Evolutionary conservation across 2,113 vertebrate genomes (phyloP).

Genomic region (Podilymbus podiceps): DNA sequence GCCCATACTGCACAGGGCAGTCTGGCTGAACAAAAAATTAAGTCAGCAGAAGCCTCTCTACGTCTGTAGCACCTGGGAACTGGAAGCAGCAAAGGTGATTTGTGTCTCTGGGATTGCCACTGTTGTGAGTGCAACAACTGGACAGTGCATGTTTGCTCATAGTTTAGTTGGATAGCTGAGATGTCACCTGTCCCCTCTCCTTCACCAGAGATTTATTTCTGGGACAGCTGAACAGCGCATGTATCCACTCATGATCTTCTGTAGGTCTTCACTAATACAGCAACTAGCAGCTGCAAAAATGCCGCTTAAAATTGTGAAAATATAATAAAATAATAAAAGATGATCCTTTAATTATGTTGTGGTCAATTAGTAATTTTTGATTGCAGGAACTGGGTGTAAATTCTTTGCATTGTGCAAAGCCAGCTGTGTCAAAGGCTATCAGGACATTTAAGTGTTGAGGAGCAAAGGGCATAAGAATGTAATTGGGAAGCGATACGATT

Average conservation of each 20-base stretch:
- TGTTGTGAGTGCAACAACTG: not conserved
- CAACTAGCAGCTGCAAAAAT: not conserved
- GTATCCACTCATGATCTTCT: not conserved
- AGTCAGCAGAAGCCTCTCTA: not conserved
- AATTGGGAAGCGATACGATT: not conserved
- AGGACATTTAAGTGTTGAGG: not conserved
- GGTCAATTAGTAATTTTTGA: not conserved
- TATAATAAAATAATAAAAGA: not conserved
- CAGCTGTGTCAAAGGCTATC: not conserved
- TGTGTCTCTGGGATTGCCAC: not conserved
- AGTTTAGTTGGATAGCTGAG: not conserved
- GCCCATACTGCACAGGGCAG: not conserved
- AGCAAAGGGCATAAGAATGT: not conserved
- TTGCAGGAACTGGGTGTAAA: not conserved
- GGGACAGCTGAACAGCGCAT: not conserved
- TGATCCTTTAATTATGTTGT: not conserved
- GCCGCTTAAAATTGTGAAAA: not conserved
- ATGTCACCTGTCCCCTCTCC: rapidly evolving
- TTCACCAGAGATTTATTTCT: not conserved
- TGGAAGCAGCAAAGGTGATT: not conserved
- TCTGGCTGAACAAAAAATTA: not conserved
- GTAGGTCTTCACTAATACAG: not conserved
- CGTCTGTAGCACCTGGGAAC: not conserved
- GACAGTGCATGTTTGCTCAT: not conserved
- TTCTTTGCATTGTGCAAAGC: not conserved